phyloP scores from a whole-genome alignment of 2,113 vertebrate species.

The Oryzias woworae region DNA sequence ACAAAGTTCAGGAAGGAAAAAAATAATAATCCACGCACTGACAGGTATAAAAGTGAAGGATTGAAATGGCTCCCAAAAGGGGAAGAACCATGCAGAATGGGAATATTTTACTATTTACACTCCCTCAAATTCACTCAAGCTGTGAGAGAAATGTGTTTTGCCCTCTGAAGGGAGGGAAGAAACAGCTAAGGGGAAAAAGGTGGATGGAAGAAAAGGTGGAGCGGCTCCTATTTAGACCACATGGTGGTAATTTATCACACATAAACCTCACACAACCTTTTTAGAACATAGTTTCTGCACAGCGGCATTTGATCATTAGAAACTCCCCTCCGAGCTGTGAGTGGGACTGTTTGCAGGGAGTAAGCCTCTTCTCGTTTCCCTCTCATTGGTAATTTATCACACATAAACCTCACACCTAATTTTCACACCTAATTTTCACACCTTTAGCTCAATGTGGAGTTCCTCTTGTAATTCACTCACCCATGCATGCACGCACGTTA shows the following conservation, averaged over 20 bases:
- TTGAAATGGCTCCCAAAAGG: conserved; percentile 24
- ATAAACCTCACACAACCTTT: conserved; percentile 78
- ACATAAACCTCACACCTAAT: no score
- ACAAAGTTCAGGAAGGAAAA: no score
- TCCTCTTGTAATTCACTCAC: conserved; percentile 65
- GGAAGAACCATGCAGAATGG: conserved; percentile 20
- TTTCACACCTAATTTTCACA: conserved; percentile 84
- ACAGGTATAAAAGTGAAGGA: not conserved
- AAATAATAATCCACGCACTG: not conserved
- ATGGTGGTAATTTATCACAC: conserved; percentile 82
- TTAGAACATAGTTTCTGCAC: no score
- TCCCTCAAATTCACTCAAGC: conserved; percentile 59
- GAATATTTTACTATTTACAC: conserved; percentile 55
- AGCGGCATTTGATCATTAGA: no score
- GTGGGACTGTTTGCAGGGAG: no score
- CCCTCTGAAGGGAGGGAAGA: conserved; percentile 28
- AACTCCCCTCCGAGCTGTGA: no score
- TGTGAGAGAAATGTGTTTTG: conserved; percentile 62
- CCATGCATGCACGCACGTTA: conserved; percentile 24
- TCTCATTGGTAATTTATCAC: no score
- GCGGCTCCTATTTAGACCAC: conserved; percentile 74
- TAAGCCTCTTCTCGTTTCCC: no score
- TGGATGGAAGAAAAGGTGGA: conserved; percentile 48
- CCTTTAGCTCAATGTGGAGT: conserved; percentile 72
- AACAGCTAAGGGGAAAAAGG: conserved; percentile 32